phyloP scores from a whole-genome alignment of 1,140 invertebrate species.

The Drosophila sturtevanti region DNA sequence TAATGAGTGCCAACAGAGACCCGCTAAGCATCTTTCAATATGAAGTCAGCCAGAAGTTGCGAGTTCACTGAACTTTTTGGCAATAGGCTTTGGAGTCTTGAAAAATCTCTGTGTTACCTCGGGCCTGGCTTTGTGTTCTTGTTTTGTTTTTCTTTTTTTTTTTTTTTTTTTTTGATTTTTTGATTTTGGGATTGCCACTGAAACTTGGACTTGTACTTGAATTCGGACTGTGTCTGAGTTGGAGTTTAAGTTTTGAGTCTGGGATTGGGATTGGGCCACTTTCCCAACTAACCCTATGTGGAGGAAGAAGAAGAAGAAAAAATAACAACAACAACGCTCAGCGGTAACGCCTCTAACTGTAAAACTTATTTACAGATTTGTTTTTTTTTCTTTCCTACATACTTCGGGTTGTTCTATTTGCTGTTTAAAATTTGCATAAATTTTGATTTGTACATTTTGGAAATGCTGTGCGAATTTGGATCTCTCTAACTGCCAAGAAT shows the following conservation, averaged over 20 bases:
- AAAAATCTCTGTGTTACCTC: slow-evolving; percentile 14
- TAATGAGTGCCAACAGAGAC: slow-evolving; percentile 67
- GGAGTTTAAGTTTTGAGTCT: neutral
- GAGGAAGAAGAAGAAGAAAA: neutral
- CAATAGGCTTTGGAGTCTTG: slow-evolving; percentile 26
- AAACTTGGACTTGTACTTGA: slow-evolving; percentile 1
- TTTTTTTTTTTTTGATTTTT: too few species aligned
- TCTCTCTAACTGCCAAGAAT: slow-evolving; percentile 8
- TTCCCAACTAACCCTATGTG: slow-evolving; percentile 55
- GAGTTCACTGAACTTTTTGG: slow-evolving; percentile 72
- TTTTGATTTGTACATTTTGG: slow-evolving; percentile 62
- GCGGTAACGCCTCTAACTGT: slow-evolving; percentile 74
- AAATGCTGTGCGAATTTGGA: slow-evolving; percentile 61
- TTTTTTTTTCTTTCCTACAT: slow-evolving; percentile 19
- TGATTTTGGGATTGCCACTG: neutral
- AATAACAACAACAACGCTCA: slow-evolving; percentile 47
- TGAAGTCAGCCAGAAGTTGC: slow-evolving; percentile 43
- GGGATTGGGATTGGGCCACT: slow-evolving; percentile 56
- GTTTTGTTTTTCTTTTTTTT: neutral
- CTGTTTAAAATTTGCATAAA: slow-evolving; percentile 69
- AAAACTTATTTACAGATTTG: slow-evolving; percentile 70
- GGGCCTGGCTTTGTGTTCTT: neutral
- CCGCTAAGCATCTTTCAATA: slow-evolving; percentile 78
- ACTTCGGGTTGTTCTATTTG: slow-evolving; percentile 40
- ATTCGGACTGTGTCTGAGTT: neutral